Evolutionary conservation across 37 sponge, comb jelly and placozoan species (phyloP).

Genomic region (Spongilla lacustris): DNA sequence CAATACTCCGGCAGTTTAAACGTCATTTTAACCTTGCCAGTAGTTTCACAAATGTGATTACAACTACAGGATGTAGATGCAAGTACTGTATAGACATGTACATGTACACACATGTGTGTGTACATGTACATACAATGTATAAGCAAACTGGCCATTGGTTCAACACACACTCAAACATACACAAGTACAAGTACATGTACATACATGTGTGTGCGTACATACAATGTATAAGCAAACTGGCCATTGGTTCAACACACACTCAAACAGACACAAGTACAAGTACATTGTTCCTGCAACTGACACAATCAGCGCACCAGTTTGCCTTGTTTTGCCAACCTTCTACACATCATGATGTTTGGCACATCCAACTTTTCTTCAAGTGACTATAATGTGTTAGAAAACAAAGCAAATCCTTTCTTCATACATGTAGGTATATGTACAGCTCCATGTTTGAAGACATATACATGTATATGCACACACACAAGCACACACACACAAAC

Average conservation of each 20-base stretch:
- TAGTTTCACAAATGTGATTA: no score
- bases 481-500: background rate
- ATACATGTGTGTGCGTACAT: no score
- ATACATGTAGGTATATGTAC: no score
- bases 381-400: slow-evolving; percentile 10
- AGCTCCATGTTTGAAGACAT: background rate
- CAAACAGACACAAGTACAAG: background rate
- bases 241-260: background rate
- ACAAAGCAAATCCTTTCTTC: background rate
- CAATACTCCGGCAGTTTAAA: no score
- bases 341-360: slow-evolving; percentile 76
- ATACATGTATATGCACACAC: background rate
- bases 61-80: no score
- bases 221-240: no score
- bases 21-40: no score
- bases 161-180: no score
- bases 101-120: background rate
- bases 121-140: background rate
- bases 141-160: no score
- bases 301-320: background rate
- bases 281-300: no score
- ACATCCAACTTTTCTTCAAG: slow-evolving; percentile 78
- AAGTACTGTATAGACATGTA: no score
- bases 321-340: slow-evolving; percentile 43
- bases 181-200: no score